These are phyloP conservation scores for Clarias magur DNA, from an alignment of 2,113 vertebrate genomes.

Conservation along the genomic window DNA sequence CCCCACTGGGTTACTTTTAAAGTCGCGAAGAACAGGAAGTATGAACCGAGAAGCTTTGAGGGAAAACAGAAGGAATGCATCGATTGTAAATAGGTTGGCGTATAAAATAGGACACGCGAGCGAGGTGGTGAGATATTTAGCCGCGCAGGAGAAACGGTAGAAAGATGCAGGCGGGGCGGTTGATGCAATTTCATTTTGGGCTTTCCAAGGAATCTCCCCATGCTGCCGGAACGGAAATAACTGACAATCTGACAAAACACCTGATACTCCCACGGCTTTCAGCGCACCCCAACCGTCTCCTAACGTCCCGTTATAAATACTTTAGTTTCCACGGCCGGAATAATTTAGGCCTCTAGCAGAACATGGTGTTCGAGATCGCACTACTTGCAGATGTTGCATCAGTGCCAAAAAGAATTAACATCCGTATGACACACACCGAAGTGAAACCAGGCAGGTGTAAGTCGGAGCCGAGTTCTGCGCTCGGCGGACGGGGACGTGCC, in stretches of 20 bases:
- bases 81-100: background rate
- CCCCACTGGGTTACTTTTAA: slow-evolving; percentile 50
- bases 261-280: slow-evolving; percentile 18
- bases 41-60: slow-evolving; percentile 9
- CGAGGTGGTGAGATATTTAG: background rate
- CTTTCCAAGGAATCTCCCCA: slow-evolving; percentile 11
- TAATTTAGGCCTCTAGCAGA: background rate
- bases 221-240: slow-evolving; percentile 21
- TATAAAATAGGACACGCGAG: background rate
- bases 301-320: background rate
- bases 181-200: slow-evolving; percentile 14
- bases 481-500: background rate
- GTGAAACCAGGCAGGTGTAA: background rate
- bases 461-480: background rate
- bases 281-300: background rate
- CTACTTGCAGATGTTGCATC: background rate
- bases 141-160: background rate
- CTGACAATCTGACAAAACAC: slow-evolving; percentile 7
- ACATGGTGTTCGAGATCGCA: background rate
- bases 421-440: background rate
- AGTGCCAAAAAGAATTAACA: background rate
- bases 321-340: background rate
- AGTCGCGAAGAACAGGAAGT: slow-evolving; percentile 55
- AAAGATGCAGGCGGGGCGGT: slow-evolving; percentile 7
- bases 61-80: background rate